Conservation (phyloP, 2,113 vertebrate genomes). For the Chroicocephalus ridibundus region DNA sequence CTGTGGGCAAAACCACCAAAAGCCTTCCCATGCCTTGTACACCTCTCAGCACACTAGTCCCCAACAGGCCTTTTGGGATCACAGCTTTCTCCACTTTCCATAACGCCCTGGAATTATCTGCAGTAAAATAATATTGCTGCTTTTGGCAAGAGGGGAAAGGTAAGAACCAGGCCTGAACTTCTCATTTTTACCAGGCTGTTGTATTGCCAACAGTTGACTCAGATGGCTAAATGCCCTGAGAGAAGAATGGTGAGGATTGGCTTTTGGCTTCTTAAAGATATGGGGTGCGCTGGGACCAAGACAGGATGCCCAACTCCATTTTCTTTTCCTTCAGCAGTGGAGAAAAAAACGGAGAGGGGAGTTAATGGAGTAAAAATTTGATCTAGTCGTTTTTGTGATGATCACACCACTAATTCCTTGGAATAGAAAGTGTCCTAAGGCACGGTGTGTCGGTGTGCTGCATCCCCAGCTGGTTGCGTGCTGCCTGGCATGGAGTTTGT, state of each 20-base stretch:
- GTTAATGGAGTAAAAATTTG: background rate
- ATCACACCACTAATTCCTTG: background rate
- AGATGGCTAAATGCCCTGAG: background rate
- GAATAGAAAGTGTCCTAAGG: background rate
- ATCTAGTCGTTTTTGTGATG: background rate
- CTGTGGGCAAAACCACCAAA: background rate
- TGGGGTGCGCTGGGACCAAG: slow-evolving; percentile 6
- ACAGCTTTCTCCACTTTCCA: background rate
- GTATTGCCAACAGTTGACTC: background rate
- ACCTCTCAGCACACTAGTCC: background rate
- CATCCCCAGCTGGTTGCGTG: background rate
- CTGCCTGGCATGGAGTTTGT: background rate
- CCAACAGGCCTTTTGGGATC: background rate
- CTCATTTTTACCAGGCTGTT: background rate
- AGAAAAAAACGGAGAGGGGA: background rate
- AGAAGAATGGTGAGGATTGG: background rate
- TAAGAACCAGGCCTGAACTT: background rate
- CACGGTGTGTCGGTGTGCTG: background rate
- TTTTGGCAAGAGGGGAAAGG: background rate
- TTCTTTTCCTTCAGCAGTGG: background rate
- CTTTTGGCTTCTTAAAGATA: background rate
- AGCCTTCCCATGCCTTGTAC: background rate
- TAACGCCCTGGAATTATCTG: background rate
- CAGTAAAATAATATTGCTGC: background rate
- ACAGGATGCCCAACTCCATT: background rate